Base-by-base conservation (phyloP, 2,797 vertebrate species). In the Muscicapa comitata region DNA sequence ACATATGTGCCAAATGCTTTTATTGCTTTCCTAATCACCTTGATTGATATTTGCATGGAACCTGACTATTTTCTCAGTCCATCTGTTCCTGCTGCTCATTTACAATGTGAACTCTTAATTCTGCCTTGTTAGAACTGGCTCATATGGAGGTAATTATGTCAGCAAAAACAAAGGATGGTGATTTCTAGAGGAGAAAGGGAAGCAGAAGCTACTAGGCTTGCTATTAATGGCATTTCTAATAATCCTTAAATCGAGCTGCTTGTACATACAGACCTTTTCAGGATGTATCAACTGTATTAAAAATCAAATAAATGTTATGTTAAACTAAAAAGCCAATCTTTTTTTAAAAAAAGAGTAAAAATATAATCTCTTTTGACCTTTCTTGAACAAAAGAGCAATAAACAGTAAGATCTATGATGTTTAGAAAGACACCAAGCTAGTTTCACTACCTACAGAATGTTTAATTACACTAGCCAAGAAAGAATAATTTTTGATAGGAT, bases 81-180 rank as follows among this genome's bases (percentile, higher is more conserved):
- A 94, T 95, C 92, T 95, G 95, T 25, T 93, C 94, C 79, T 66
- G 82, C 73, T 96, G 88, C 62, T 95, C 90, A 91, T 88, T 93
- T 94, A 58, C 61, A 84, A 93, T 1, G 45, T 33, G 63, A 95
- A 86, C 66, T 93, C 71, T 86, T 91, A 94, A 95, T 93, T 91
- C 57, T 86, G 75, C 75, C 61, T 90, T 84, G 79, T 84, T 90
- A 94, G 54, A 96, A 73, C 62, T 45, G 88, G 43, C 55, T 95
- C 26, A 51, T 58, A 65, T 59, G 70, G 70, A 95, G 73, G 55
- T 62, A 93, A 92, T 95, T 92, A 90, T 86, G 79, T 81, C 93
- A 90, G 93, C 51, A 88, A 81, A 94, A 95, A 75, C 86, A 92
- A 95, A 90, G 51, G 70, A 81, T 65, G 10, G 0, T 55, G 58